Percentiles rank a stretch among this genome's conserved stretches.
phyloP scores from a whole-genome alignment of 2,888 invertebrate species.

The Prosopocoilus inquinatus region DNA sequence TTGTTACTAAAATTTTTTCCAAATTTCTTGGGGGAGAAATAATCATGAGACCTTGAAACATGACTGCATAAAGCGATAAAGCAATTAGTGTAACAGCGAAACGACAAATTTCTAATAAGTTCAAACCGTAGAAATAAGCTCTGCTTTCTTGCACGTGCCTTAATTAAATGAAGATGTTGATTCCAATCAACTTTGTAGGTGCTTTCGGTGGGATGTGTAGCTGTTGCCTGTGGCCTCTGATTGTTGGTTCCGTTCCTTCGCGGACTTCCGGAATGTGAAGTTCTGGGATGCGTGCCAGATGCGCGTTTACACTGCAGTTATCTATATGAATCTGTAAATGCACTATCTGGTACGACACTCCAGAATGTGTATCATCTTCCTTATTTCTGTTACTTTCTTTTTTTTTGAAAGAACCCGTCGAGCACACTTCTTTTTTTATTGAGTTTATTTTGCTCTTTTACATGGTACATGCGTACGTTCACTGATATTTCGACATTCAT shows the following conservation, averaged over 20 bases:
- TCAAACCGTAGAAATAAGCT: not conserved
- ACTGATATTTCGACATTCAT: no score
- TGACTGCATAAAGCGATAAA: no score
- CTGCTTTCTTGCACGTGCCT: not conserved
- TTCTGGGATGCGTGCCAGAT: conserved; percentile 94
- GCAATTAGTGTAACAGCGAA: no score
- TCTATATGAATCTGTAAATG: conserved; percentile 78
- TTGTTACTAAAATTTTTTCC: no score
- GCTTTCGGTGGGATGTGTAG: conserved; percentile 30
- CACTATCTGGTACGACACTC: conserved; percentile 99
- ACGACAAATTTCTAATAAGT: no score
- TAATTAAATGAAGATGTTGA: conserved; percentile 6
- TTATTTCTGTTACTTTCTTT: conserved; percentile 25
- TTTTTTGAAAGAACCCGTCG: not conserved
- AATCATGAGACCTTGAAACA: no score
- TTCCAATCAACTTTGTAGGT: conserved; percentile 28
- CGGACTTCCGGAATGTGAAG: conserved; percentile 37
- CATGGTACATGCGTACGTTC: no score
- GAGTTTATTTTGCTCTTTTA: no score
- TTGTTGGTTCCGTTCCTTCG: conserved; percentile 2
- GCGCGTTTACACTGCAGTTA: conserved; percentile 87
- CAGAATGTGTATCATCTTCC: conserved; percentile 57
- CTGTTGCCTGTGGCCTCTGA: conserved; percentile 5
- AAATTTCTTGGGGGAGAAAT: no score
- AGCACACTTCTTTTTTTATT: no score